Evolutionary conservation across 1,140 invertebrate species (phyloP), one percentile per base, ranked within the genome.

Genomic region (Colletes gigas): DNA sequence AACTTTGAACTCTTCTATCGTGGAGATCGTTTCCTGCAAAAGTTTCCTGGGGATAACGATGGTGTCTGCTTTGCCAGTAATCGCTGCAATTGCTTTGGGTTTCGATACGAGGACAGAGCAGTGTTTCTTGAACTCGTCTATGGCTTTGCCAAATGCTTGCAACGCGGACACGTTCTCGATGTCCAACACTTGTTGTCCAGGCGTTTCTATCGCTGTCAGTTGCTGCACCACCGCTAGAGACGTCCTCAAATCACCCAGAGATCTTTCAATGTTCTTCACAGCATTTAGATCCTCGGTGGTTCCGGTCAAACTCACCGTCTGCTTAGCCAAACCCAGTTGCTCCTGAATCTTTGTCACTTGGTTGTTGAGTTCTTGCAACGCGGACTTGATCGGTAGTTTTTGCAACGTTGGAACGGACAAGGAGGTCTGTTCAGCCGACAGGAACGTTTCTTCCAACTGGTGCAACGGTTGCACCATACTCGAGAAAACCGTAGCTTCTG

Each of bases 391-490:
- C 21, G 78, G 62, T 21, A 82, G 41, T 44, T 66, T 50, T n/a
- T 86, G 77, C 4, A 86, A 52, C 0, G 44, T n/a, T 50, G 75
- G 47, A 10, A 41, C 66, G 3, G 52, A 4, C 4, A 4, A 7
- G 17, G 41, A n/a, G 30, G 44, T 19, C 4, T 62, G 14, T 8
- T 71, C 52, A 57, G 76, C 72, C 4, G 60, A 70, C 10, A 74
- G 74, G 41, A 87, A 78, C 2, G 72, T 70, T 47, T 77, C 76
- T 12, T 86, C 72, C 0, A 87, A 52, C 1, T 83, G 55, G 15
- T 86, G 71, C n/a, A 87, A n/a, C 0, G 85, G 84, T 10, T 81
- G 62, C 9, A 83, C 10, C 59, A 86, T 86, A 7, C 44, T 81
- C n/a, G 70, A 19, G 8, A 86, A 62, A 15, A 79, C 19, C 3